A percentile compares a stretch with the other conserved stretches of the same genome.
Conservation (phyloP, 1,140 invertebrate genomes). For the Musca vetustissima region DNA sequence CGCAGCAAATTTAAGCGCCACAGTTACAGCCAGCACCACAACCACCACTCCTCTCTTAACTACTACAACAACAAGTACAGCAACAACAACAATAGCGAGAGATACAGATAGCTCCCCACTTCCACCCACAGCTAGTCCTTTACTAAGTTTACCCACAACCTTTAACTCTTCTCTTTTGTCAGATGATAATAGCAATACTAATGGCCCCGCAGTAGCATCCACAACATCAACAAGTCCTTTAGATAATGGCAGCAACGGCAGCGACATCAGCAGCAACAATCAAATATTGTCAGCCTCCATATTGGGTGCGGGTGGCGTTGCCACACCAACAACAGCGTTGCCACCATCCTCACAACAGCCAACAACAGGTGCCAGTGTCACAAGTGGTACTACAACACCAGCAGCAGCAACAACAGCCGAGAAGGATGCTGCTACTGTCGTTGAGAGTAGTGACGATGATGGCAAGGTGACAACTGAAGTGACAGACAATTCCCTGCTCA, state of each 20-base stretch:
- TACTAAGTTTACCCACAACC: constrained; percentile 24
- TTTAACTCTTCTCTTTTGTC: constrained; percentile 47
- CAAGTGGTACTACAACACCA: not conserved
- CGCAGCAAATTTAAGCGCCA: constrained; percentile 16
- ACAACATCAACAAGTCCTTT: not conserved
- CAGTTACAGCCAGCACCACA: not conserved
- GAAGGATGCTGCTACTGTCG: not conserved
- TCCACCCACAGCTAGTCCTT: constrained; percentile 6
- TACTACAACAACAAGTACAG: constrained; percentile 15
- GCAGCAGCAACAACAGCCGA: not conserved
- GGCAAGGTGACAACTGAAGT: not conserved
- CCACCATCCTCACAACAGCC: constrained; percentile 9
- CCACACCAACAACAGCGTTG: not conserved
- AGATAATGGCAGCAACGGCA: constrained; percentile 29
- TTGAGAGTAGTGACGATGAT: not conserved
- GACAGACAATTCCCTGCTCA: constrained; percentile 11
- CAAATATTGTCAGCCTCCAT: constrained; percentile 22
- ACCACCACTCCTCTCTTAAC: not conserved
- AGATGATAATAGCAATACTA: constrained; percentile 42
- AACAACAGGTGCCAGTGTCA: not conserved
- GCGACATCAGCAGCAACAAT: constrained; percentile 27
- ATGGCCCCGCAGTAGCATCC: constrained; percentile 22
- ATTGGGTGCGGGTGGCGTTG: not conserved
- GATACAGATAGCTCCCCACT: constrained; percentile 4
- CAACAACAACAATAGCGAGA: constrained; percentile 17